phyloP scores from a whole-genome alignment of 2,888 invertebrate species.

The Cheilosia soror region DNA sequence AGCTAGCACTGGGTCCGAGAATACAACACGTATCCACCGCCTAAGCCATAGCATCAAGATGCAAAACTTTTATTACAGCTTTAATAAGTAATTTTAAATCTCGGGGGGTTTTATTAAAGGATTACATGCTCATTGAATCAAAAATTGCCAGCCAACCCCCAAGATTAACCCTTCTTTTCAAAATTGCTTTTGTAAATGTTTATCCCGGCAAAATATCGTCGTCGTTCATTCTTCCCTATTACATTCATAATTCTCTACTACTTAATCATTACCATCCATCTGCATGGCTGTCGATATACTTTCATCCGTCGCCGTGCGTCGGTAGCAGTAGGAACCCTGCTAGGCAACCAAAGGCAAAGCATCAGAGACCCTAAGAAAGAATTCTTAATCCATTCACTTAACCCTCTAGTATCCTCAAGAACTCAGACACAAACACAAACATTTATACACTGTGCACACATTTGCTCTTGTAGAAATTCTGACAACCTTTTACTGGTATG shows the following conservation, averaged over 20 bases:
- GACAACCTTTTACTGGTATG: not conserved
- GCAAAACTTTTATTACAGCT: not conserved
- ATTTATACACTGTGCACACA: not conserved
- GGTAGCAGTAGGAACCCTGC: not conserved
- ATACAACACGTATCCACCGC: too few relatives aligned
- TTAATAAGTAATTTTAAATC: constrained; percentile 21
- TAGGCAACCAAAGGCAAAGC: not conserved
- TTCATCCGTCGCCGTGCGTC: not conserved
- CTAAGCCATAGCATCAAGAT: too few relatives aligned
- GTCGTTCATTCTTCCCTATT: constrained; percentile 8
- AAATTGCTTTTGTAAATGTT: constrained; percentile 41
- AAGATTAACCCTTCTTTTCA: not conserved
- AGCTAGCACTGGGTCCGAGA: too few relatives aligned
- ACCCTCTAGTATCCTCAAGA: constrained; percentile 49
- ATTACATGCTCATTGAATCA: constrained; percentile 47
- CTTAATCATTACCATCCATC: constrained; percentile 43
- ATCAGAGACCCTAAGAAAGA: constrained; percentile 25
- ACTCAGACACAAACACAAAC: constrained; percentile 16
- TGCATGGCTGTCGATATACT: constrained; percentile 45
- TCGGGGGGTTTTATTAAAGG: constrained; percentile 2
- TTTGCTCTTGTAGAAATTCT: not conserved
- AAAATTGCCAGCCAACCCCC: constrained; percentile 19
- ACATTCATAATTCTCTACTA: constrained; percentile 52
- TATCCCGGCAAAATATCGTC: constrained; percentile 21
- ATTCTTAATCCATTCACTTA: constrained; percentile 66